phyloP scores from a whole-genome alignment of 2,888 invertebrate species.

The Drosophila flavopinicola region DNA sequence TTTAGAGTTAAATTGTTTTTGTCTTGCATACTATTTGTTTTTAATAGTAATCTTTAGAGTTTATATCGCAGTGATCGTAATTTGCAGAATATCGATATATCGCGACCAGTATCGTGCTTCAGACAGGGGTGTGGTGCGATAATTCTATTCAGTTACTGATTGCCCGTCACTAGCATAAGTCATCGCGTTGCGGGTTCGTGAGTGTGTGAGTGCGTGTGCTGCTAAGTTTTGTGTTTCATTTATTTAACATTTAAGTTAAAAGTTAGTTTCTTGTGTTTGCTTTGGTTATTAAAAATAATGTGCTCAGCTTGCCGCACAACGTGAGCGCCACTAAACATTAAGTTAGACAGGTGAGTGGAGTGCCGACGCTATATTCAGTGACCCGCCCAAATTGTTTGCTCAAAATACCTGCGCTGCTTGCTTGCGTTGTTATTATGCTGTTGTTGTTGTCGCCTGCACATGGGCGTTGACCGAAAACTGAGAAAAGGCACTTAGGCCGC shows the following conservation, averaged over 20 bases:
- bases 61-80: too few species aligned
- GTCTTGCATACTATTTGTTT: not conserved
- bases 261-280: constrained; percentile 59
- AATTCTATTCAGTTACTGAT: constrained; percentile 37
- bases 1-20: too few species aligned
- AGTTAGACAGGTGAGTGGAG: constrained; percentile 54
- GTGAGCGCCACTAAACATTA: constrained; percentile 11
- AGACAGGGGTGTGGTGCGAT: constrained; percentile 58
- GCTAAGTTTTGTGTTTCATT: constrained; percentile 58
- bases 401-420: constrained; percentile 69
- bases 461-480: constrained; percentile 81
- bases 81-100: constrained; percentile 25
- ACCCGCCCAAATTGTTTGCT: constrained; percentile 73
- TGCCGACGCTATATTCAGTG: constrained; percentile 14
- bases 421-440: constrained; percentile 69
- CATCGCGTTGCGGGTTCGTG: constrained; percentile 72
- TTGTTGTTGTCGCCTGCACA: constrained; percentile 61
- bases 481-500: constrained; percentile 15
- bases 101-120: not conserved
- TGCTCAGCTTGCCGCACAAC: constrained; percentile 28
- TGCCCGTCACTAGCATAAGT: constrained; percentile 58
- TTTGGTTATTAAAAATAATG: constrained; percentile 65
- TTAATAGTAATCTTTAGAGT: not conserved
- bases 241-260: constrained; percentile 65
- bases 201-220: constrained; percentile 49